phyloP scores from a whole-genome alignment of 2,797 vertebrate species.

The Diglossa cyanea region DNA sequence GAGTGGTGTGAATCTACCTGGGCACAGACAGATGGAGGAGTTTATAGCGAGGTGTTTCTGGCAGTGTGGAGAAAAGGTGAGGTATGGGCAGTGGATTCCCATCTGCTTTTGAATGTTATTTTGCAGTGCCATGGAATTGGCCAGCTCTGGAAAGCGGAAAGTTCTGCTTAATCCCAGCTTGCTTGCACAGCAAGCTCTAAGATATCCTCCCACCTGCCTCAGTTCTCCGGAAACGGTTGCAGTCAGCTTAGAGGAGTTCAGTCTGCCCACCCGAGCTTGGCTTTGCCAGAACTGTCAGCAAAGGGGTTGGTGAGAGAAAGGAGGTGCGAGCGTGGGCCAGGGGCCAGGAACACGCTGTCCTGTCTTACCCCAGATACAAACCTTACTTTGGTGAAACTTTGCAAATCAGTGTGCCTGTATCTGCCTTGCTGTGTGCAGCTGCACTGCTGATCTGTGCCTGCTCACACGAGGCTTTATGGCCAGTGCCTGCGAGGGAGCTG shows the following conservation, averaged over 20 bases:
- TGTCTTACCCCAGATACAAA: constrained; percentile 1
- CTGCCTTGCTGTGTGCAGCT: neutral
- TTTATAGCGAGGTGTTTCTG: neutral
- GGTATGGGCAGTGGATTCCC: neutral
- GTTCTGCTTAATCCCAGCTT: constrained; percentile 38
- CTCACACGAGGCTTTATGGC: neutral
- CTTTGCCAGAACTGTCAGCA: constrained; percentile 39
- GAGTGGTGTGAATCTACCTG: neutral
- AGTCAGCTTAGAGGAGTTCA: constrained; percentile 19
- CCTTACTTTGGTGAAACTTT: neutral
- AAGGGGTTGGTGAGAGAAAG: constrained; percentile 1
- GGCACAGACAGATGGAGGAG: neutral
- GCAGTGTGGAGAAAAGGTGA: neutral
- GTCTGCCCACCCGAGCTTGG: neutral
- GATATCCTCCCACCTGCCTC: constrained; percentile 17
- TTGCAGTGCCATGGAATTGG: neutral
- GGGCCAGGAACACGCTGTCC: constrained; percentile 1
- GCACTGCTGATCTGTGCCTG: neutral
- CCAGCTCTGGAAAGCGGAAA: neutral
- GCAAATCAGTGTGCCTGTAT: neutral
- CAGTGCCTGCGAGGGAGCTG: neutral
- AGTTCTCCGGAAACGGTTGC: neutral
- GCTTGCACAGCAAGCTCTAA: neutral
- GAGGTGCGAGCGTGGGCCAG: neutral
- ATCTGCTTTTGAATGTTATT: neutral